Base-by-base conservation (phyloP, 2,888 invertebrate genomes). In the Tetanocera ferruginea region DNA sequence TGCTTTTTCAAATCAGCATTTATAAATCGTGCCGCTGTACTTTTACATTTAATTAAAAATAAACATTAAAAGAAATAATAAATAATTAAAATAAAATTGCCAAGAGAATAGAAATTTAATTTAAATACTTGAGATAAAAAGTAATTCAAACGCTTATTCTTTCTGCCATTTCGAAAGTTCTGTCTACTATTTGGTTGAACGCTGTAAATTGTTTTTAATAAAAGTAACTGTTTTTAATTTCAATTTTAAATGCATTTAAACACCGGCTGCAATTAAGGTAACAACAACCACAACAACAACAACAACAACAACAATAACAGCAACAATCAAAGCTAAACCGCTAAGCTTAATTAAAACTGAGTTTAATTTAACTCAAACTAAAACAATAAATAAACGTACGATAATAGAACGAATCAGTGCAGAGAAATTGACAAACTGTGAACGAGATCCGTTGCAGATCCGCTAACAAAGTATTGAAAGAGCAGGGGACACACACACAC, bases 391-490 rank as follows among this genome's bases (percentile, higher is more conserved):
- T 55, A 23, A 55, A 19, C 55, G 14, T 11, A 43, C 37, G 37
- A 5, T 43, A 43, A 49, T 31, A 23, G 28, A 25, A 71, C 34
- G 43, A 73, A 73, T 73, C 73, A 73, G 73, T 73, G 73, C 73
- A 28, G 73, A 73, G 73, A 73, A 73, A 73, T 49, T 73, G 60
- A 72, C 60, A 43, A 73, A 60, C 60, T 73, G 73, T 73, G 73
- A 73, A 73, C 73, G 28, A 60, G 62, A 60, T 60, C 43, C 25
- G 25, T 0, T 23, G 49, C 43, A 25, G 62, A 69, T 69, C 51
- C 11, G 64, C n/a, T 11, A 5, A 43, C 23, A 49, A 23, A 5
- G 25, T 17, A 43, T 69, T 17, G 23, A 31, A 31, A n/a, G 11
- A 2, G 43, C 19, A 6, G 25, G 28, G 57, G 23, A 28, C 57